Evolutionary conservation across 2,797 vertebrate genomes (phyloP).

Genomic region (Muscicapa comitata): DNA sequence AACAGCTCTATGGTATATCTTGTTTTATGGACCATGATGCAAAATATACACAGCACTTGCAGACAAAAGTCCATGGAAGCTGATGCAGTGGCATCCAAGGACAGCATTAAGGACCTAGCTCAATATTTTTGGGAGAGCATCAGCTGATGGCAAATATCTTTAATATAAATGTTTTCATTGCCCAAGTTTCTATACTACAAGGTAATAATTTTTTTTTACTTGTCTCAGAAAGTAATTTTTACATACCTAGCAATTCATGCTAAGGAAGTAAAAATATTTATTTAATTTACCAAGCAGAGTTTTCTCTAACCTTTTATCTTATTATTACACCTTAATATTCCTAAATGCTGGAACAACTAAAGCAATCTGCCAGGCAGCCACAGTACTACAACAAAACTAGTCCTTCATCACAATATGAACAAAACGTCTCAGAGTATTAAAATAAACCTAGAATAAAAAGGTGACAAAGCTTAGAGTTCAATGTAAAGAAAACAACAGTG

Average conservation of each 20-base stretch:
- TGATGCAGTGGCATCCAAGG: neutral
- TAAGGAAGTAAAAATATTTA: neutral
- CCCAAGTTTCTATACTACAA: neutral
- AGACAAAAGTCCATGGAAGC: neutral
- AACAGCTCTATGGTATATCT: neutral
- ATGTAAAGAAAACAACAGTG: neutral
- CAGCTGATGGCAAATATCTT: neutral
- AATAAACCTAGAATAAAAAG: neutral
- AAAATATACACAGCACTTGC: neutral
- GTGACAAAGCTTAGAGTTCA: neutral
- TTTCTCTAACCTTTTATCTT: neutral
- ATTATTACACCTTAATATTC: neutral
- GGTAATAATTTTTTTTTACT: neutral
- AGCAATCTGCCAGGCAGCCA: neutral
- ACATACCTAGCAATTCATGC: fast-evolving
- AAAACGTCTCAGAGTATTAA: neutral
- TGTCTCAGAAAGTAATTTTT: neutral
- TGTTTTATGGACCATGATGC: neutral
- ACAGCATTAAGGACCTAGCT: neutral
- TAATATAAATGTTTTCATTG: neutral
- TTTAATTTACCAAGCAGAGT: neutral
- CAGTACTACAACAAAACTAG: neutral
- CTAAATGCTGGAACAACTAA: neutral
- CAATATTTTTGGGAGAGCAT: neutral
- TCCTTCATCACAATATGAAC: neutral